These are phyloP conservation scores for Hypotaenidia okinawae DNA, from an alignment of 2,797 vertebrate genomes.

Conservation along the genomic window DNA sequence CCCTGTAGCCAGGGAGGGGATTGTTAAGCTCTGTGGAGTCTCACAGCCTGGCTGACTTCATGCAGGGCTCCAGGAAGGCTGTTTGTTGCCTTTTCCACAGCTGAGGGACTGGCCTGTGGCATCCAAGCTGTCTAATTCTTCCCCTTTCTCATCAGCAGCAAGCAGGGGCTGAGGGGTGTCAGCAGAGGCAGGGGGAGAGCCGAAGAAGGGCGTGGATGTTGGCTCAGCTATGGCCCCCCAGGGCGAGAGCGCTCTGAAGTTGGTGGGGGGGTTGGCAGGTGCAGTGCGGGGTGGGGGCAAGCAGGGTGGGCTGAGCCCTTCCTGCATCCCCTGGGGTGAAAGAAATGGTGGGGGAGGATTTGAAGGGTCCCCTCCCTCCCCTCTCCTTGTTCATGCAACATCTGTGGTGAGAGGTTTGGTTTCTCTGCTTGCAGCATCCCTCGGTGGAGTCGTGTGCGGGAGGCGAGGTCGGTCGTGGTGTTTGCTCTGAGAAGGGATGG, in stretches of 20 bases:
- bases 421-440: not conserved
- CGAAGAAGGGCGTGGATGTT: not conserved
- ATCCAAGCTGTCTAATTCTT: not conserved
- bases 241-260: not conserved
- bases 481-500: not conserved
- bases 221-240: not conserved
- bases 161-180: not conserved
- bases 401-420: not conserved
- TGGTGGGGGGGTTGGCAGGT: not conserved
- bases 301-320: not conserved
- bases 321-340: not conserved
- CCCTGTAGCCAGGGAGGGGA: not conserved
- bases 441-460: not conserved
- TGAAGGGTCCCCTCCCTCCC: not conserved
- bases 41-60: not conserved
- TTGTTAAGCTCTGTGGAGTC: not conserved
- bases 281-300: not conserved
- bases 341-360: not conserved
- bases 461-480: not conserved
- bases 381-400: not conserved
- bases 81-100: not conserved
- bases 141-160: not conserved
- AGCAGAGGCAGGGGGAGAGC: not conserved
- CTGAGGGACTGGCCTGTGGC: not conserved
- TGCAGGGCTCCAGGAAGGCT: not conserved